These are phyloP conservation scores for Mellivora capensis DNA, from an alignment of 2,113 vertebrate species.

Conservation along the genomic window DNA sequence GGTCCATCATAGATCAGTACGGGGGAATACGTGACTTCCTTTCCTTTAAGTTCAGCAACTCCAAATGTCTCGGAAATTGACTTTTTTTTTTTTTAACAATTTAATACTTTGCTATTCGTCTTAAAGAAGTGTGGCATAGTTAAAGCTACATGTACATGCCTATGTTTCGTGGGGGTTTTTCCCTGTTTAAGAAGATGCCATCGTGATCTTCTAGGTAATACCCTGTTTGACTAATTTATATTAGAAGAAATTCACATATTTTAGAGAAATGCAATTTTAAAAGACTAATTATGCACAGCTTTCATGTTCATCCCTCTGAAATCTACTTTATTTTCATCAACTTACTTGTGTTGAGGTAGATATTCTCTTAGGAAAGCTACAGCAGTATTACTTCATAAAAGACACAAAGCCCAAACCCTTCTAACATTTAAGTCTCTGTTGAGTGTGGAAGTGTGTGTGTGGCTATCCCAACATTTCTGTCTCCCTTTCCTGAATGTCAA, in stretches of 20 bases:
- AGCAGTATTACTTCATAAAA: not conserved
- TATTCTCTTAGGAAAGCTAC: not conserved
- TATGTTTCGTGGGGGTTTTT: not conserved
- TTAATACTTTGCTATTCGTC: not conserved
- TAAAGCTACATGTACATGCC: not conserved
- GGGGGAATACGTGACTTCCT: not conserved
- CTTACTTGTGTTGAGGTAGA: not conserved
- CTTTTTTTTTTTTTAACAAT: not conserved
- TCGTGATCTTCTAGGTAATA: not conserved
- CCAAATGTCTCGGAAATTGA: not conserved
- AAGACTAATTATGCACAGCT: not conserved
- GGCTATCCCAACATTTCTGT: not conserved
- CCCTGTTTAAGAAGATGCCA: not conserved
- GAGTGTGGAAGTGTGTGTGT: not conserved
- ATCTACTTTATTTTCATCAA: not conserved
- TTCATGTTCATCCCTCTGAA: not conserved
- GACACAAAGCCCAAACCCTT: not conserved
- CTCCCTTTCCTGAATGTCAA: not conserved
- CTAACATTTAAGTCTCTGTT: not conserved
- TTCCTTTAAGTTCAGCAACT: constrained; percentile 27
- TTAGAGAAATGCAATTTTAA: constrained; percentile 1
- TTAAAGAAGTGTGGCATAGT: not conserved
- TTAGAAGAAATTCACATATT: not conserved
- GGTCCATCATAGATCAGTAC: constrained; percentile 14
- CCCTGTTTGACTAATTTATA: not conserved